Base-by-base conservation (phyloP, 2,113 vertebrate species). In the Salminus brasiliensis region DNA sequence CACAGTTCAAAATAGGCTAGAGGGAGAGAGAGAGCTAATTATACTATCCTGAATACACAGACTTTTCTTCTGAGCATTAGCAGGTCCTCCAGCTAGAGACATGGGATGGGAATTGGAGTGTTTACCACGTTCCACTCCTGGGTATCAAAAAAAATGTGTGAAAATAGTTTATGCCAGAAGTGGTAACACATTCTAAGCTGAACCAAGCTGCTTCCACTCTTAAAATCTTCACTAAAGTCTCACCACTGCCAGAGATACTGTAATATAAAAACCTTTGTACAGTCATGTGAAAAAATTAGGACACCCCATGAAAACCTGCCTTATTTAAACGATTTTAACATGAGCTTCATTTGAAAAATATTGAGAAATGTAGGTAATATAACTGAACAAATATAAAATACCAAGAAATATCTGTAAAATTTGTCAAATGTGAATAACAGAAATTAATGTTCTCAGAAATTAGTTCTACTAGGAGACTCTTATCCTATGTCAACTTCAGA, bases 31-130 rank as follows among this genome's bases (percentile, higher is more conserved):
- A 32, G 39, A 27, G 27, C 65, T 69, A 23, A 78, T 78, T 78
- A 78, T 30, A 78, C 18, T 16, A 39, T 59, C 21, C 65, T 69
- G 39, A 69, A 78, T 69, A 67, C 52, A 78, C 53, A 78, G 34
- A 45, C 65, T 69, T 53, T 43, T 77, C 75, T 57, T 57, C 23
- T 57, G 53, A 57, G 53, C 53, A 23, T 7, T 12, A 60, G 3
- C 8, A 59, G 49, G 52, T 69, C 75, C 75, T 59, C 34, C n/a
- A 77, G 75, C 49, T 6, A 45, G 16, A 69, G 1, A 59, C 55
- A 59, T 39, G 23, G 25, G 41, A 13, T 52, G 67, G 34, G n/a
- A 18, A 23, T 76, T 57, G 49, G 62, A 34, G 39, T 77, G 75
- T 69, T 77, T 57, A 43, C 57, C 21, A 39, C 53, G 45, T 63